Evolutionary conservation across 2,113 vertebrate species (phyloP).

Genomic region (Podarcis cretensis): DNA sequence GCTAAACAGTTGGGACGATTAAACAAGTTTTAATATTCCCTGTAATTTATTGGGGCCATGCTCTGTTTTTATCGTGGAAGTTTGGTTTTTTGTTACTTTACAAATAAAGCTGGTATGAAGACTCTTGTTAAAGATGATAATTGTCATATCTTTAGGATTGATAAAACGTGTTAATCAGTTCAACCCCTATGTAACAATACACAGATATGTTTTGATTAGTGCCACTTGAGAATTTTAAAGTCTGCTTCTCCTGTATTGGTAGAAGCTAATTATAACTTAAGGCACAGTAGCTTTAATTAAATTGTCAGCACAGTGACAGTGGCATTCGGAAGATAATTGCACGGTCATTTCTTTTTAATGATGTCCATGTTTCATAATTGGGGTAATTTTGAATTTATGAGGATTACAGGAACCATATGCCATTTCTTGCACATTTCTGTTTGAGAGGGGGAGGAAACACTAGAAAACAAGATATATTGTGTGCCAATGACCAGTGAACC

Average conservation of each 20-base stretch:
- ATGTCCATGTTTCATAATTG: slow-evolving; percentile 55
- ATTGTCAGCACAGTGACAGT: slow-evolving; percentile 49
- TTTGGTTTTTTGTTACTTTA: slow-evolving; percentile 42
- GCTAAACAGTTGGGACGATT: no score
- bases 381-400: slow-evolving; percentile 66
- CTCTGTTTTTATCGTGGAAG: background rate
- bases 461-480: slow-evolving; percentile 21
- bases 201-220: slow-evolving; percentile 44
- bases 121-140: slow-evolving; percentile 42
- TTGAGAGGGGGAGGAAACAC: slow-evolving; percentile 12
- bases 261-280: slow-evolving; percentile 63
- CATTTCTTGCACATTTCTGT: slow-evolving; percentile 44
- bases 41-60: no score
- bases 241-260: slow-evolving; percentile 49
- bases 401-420: slow-evolving; percentile 56
- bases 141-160: slow-evolving; percentile 13
- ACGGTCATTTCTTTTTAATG: slow-evolving; percentile 56
- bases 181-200: slow-evolving; percentile 2
- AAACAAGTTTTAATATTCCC: no score
- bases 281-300: slow-evolving; percentile 65
- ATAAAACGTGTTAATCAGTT: slow-evolving; percentile 45
- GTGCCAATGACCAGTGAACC: background rate
- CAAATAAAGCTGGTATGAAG: slow-evolving; percentile 35
- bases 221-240: slow-evolving; percentile 26
- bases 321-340: slow-evolving; percentile 56